A percentile compares a stretch with the other conserved stretches of the same genome.
Conservation (phyloP, 2,797 vertebrate genomes). For the Sebastes aleutianus region DNA sequence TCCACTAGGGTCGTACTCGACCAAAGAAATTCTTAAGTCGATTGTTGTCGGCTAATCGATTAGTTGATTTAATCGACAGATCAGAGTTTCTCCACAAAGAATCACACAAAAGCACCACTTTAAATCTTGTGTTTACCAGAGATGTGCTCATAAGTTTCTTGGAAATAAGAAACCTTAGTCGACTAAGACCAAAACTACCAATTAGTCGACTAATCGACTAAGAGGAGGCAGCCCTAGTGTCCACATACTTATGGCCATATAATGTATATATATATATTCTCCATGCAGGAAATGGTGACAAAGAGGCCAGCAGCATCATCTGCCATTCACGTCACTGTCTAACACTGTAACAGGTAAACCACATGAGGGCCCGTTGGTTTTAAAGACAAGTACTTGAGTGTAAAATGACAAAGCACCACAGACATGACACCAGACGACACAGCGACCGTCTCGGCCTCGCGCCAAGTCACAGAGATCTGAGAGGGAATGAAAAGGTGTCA, state of each 20-base stretch:
- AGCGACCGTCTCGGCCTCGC: not conserved
- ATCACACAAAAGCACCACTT: no score
- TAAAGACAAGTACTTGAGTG: conserved; percentile 11
- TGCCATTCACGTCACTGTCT: not conserved
- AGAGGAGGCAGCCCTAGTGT: not conserved
- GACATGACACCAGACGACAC: conserved; percentile 19
- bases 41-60: no score
- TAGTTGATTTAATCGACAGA: no score
- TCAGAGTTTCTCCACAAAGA: no score
- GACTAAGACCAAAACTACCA: no score
- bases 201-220: no score
- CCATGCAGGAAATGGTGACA: not conserved
- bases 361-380: not conserved
- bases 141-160: no score
- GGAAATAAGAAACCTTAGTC: no score
- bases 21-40: no score
- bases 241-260: not conserved
- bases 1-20: not conserved
- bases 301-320: not conserved
- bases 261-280: not conserved
- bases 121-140: no score
- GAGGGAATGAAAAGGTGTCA: conserved; percentile 43
- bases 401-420: conserved; percentile 32
- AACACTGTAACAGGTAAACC: conserved; percentile 7
- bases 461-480: conserved; percentile 37